phyloP scores from a whole-genome alignment of 1,140 invertebrate species.

The Trichomalopsis sarcophagae region DNA sequence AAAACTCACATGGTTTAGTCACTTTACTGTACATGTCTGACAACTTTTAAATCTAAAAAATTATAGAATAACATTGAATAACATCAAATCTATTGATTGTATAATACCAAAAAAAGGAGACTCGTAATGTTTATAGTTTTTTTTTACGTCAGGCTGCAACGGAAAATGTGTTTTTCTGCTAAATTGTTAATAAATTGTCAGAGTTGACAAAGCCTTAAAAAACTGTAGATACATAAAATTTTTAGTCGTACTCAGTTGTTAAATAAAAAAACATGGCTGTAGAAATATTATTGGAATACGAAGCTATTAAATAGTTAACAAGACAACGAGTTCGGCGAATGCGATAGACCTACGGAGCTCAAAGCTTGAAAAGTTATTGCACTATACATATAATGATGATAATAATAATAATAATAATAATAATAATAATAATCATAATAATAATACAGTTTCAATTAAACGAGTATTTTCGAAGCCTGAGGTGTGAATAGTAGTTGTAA shows the following conservation, averaged over 20 bases:
- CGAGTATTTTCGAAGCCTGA: conserved; percentile 10
- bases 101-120: neutral
- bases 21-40: neutral
- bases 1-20: neutral
- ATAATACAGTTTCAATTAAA: conserved; percentile 35
- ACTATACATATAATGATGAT: neutral
- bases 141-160: neutral
- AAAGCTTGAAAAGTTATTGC: conserved; percentile 23
- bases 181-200: neutral
- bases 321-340: conserved; percentile 35
- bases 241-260: neutral
- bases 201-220: neutral
- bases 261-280: too few relatives aligned
- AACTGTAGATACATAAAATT: neutral
- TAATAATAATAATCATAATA: too few relatives aligned
- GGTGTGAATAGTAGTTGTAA: neutral
- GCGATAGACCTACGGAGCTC: conserved; percentile 31
- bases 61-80: too few relatives aligned
- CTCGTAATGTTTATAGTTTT: neutral
- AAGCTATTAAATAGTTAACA: conserved; percentile 21
- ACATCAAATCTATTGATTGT: neutral
- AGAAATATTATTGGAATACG: too few relatives aligned
- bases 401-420: neutral
- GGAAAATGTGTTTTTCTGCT: neutral
- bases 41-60: neutral